Base-by-base conservation (phyloP, 1,140 invertebrate species). In the Notospermus geniculatus region DNA sequence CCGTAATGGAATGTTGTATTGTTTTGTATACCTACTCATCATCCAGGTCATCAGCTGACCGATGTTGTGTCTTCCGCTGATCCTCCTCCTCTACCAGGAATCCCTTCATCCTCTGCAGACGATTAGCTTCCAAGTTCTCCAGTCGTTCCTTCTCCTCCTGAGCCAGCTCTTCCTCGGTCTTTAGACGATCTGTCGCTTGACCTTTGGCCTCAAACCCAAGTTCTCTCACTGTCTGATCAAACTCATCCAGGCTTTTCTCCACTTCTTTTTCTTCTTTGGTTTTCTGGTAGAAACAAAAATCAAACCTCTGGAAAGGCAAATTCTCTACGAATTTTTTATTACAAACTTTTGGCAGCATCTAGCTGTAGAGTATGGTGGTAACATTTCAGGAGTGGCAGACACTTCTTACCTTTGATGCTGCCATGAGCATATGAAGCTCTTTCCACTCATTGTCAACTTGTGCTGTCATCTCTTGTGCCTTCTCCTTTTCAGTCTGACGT, bases 381-480 rank as follows among this genome's bases (percentile, higher is more conserved):
- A n/a, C n/a, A n/a, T n/a, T n/a, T n/a, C n/a, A n/a, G n/a, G n/a
- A n/a, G n/a, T n/a, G n/a, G n/a, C n/a, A n/a, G n/a, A n/a, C n/a
- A n/a, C n/a, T n/a, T n/a, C 25, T 39, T 60, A 66, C 65, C 56
- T 58, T 63, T 25, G 25, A 43, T 22, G 32, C 61, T 39, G 52
- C 57, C 54, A 77, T 67, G 1, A 75, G 60, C 25, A 60, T 60
- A 19, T 67, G 62, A 9, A 80, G 36, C 43, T 90, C 86, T 78
- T 89, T 92, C 89, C 92, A 97, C 66, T 93, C 88, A 0, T 84
- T 84, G 78, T 98, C 93, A 36, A 97, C 81, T 75, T 94, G 89
- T 73, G 93, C 88, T 0, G 93, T 97, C 60, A 94, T 79, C 70
- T 93, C 88, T 17, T 88, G 75, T 0, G 90, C 90, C 73, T 91